phyloP scores from a whole-genome alignment of 2,797 vertebrate genomes.

The Erethizon dorsatum region DNA sequence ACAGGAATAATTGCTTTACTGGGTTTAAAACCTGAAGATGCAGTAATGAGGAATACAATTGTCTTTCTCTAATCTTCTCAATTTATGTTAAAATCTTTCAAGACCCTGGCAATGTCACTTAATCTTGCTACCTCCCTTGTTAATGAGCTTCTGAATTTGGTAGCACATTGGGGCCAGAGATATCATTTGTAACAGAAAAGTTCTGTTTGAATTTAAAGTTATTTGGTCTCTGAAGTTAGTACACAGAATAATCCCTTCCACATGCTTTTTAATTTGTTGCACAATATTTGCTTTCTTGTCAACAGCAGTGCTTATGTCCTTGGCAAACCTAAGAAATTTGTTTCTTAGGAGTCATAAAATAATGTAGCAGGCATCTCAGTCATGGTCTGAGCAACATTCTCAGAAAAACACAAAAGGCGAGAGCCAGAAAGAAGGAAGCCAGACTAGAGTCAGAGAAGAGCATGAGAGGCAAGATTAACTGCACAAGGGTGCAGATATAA shows the following conservation, averaged over 20 bases:
- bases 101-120: not conserved
- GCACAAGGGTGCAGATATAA: not conserved
- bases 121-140: not conserved
- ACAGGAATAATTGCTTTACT: not conserved
- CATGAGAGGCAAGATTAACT: not conserved
- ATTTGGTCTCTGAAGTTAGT: constrained; percentile 15
- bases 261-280: constrained; percentile 42
- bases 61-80: not conserved
- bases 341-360: constrained; percentile 10
- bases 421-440: not conserved
- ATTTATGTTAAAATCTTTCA: constrained; percentile 8
- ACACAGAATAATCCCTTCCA: not conserved
- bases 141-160: not conserved
- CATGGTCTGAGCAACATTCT: not conserved
- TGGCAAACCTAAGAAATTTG: constrained; percentile 14
- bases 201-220: constrained; percentile 32
- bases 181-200: constrained; percentile 45
- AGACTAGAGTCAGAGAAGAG: not conserved
- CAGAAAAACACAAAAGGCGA: not conserved
- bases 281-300: constrained; percentile 52
- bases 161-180: not conserved
- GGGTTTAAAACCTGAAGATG: not conserved
- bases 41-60: not conserved
- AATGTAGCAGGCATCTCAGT: not conserved
- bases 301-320: constrained; percentile 46